Base-by-base conservation (phyloP, 2,888 invertebrate species). In the Octodonta nipae region DNA sequence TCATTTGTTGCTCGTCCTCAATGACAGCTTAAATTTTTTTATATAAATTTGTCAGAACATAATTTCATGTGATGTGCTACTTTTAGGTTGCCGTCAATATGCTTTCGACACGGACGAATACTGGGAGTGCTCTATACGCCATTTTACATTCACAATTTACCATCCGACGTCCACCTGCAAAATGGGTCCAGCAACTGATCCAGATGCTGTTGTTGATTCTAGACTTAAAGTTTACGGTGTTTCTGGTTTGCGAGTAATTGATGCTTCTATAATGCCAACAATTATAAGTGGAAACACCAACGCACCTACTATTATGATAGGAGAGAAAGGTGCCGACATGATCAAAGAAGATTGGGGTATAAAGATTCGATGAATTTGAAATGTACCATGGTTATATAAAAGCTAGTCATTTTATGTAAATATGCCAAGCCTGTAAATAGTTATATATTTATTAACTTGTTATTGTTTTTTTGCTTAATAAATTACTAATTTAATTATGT, bases 231-330 rank as follows among this genome's bases (percentile, higher is more conserved):
- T 87, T 1, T 76, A 84, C 42, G 87, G 86, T 0, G 72, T 87
- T 0, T 71, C 75, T 1, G 78, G 79, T 15, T 60, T 87, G 13
- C 67, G 87, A 38, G 83, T 87, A 0, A 77, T 78, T 0, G 87
- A 87, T 54, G 86, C 85, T 0, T 84, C 85, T 41, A 77, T 89
- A 31, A 88, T 89, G 87, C 88, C 88, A 0, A 76, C 71, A 2
- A 87, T 89, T 37, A 74, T 86, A 8, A 87, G 85, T 54, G 88
- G 88, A 0, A 88, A 89, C 62, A 86, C 88, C 0, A 88, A 88
- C 56, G 88, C 87, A 1, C 86, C 86, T 0, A 75, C 77, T 2
- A 85, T 89, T 26, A 88, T 88, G 85, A 87, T 89, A 31, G 89
- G 80, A 1, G 88, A 89, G 51, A 88, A 88, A 56, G 86, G 76